A percentile compares a stretch with the other conserved stretches of the same genome.
Evolutionary conservation across 2,797 vertebrate genomes (phyloP).

Genomic region (Chiloscyllium punctatum): DNA sequence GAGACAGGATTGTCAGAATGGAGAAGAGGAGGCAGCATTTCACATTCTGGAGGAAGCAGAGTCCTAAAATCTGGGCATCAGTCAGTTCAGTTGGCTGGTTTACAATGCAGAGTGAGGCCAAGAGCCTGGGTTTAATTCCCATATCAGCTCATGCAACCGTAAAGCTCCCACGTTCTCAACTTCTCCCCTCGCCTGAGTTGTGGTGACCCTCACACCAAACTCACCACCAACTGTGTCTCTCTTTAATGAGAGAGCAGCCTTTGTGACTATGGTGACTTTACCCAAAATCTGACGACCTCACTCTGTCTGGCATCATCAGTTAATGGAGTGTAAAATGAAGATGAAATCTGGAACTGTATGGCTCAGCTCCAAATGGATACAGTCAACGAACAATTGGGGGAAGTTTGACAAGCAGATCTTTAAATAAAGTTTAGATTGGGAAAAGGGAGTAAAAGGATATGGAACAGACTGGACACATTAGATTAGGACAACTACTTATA

Average conservation of each 20-base stretch:
- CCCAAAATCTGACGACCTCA: background rate
- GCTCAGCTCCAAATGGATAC: background rate
- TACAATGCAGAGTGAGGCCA: too few species aligned
- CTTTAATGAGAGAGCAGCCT: too few species aligned
- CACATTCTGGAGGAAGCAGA: background rate
- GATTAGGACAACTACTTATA: background rate
- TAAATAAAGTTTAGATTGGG: background rate
- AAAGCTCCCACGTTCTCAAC: too few species aligned
- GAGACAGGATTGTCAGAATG: background rate
- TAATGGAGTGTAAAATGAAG: background rate
- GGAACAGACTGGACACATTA: background rate
- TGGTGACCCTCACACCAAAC: too few species aligned
- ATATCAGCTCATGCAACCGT: too few species aligned
- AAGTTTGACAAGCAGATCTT: background rate
- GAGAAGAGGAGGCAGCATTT: background rate
- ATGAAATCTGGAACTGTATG: background rate
- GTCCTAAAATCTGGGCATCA: background rate
- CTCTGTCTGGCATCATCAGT: background rate
- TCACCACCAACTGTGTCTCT: too few species aligned
- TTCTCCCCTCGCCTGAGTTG: too few species aligned
- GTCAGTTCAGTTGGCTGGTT: too few species aligned
- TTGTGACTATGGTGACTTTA: too few species aligned
- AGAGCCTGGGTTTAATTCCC: too few species aligned
- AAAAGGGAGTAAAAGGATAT: background rate
- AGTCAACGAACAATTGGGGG: background rate